Evolutionary conservation across 2,888 invertebrate species (phyloP).

Genomic region (Tiliacea citrago): DNA sequence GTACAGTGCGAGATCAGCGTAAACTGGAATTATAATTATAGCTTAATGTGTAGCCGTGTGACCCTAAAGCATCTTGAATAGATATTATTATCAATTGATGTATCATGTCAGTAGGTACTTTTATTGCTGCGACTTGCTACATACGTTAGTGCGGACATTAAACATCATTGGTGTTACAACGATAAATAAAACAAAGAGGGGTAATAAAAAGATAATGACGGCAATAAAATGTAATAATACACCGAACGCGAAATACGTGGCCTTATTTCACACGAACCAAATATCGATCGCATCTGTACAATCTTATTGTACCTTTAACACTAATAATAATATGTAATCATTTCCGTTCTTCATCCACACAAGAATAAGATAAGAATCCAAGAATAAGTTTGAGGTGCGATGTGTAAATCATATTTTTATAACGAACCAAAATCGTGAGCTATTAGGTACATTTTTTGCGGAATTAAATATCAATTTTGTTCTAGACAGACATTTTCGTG

Average conservation of each 20-base stretch:
- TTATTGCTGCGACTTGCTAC: constrained; percentile 5
- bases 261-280: constrained; percentile 76
- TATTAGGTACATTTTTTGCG: constrained; percentile 70
- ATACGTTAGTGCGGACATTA: constrained; percentile 22
- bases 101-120: constrained; percentile 3
- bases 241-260: constrained; percentile 72
- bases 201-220: constrained; percentile 74
- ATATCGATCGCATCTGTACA: constrained; percentile 67
- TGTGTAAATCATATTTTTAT: constrained; percentile 36
- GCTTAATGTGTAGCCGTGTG: too few relatives aligned
- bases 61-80: constrained; percentile 1
- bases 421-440: constrained; percentile 34
- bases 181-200: constrained; percentile 64
- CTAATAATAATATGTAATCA: constrained; percentile 75
- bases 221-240: constrained; percentile 77
- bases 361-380: constrained; percentile 60
- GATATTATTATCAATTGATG: not conserved
- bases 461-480: constrained; percentile 71
- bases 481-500: constrained; percentile 56
- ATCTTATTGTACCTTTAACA: constrained; percentile 46
- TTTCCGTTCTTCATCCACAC: constrained; percentile 64
- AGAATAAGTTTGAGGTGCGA: constrained; percentile 60
- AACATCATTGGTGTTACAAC: constrained; percentile 57
- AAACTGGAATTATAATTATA: too few relatives aligned
- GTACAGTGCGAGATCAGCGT: too few relatives aligned